phyloP scores from a whole-genome alignment of 2,888 invertebrate species.

The Catocala nupta region DNA sequence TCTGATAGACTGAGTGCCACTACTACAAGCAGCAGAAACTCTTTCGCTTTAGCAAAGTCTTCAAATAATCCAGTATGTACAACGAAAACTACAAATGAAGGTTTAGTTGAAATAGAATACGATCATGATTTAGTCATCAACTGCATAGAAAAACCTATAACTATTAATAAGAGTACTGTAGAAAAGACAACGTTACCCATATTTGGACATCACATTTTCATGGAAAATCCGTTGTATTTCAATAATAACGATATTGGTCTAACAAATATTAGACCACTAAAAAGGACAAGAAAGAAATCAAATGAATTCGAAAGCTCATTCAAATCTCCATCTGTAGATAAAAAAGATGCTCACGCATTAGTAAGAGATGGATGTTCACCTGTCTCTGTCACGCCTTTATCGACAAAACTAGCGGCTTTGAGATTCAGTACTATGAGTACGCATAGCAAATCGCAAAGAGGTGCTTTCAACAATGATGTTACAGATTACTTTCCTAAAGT shows the following conservation, averaged over 20 bases:
- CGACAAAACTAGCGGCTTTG: slow-evolving; percentile 87
- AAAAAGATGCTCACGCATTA: slow-evolving; percentile 75
- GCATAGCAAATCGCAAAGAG: slow-evolving; percentile 72
- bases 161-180: slow-evolving; percentile 56
- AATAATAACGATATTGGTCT: slow-evolving; percentile 73
- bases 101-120: slow-evolving; percentile 88
- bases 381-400: slow-evolving; percentile 87
- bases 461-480: slow-evolving; percentile 72
- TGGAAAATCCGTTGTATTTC: slow-evolving; percentile 84
- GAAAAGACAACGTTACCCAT: slow-evolving; percentile 83
- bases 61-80: slow-evolving; percentile 69
- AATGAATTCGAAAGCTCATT: slow-evolving; percentile 82
- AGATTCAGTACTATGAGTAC: slow-evolving; percentile 86
- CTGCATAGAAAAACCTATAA: slow-evolving; percentile 75
- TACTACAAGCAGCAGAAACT: slow-evolving; percentile 66
- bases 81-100: slow-evolving; percentile 80
- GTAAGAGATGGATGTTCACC: slow-evolving; percentile 82
- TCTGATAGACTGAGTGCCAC: slow-evolving; percentile 73
- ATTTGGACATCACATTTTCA: slow-evolving; percentile 81
- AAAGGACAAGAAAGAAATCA: slow-evolving; percentile 81
- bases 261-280: slow-evolving; percentile 74
- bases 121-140: slow-evolving; percentile 78
- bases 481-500: slow-evolving; percentile 85
- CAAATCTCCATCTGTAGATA: slow-evolving; percentile 80
- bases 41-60: slow-evolving; percentile 60